Conservation (phyloP, 2,113 vertebrate genomes). For the Ivindomyrus marchei region DNA sequence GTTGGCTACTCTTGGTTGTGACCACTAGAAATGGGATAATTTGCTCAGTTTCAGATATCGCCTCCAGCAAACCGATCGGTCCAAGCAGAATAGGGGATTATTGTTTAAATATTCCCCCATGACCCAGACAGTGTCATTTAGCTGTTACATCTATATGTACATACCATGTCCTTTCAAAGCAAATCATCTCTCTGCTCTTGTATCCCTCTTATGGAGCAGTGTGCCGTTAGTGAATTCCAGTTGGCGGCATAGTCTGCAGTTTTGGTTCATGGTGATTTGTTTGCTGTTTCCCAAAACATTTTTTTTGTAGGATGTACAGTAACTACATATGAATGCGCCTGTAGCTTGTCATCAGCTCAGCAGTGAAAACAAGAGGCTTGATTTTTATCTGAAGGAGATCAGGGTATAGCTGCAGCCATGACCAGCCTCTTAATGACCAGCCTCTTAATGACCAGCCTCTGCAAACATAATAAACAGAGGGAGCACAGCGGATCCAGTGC, state of each 20-base stretch:
- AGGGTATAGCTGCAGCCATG: neutral
- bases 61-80: neutral
- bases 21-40: neutral
- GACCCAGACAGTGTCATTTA: neutral
- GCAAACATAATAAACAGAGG: conserved; percentile 43
- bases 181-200: neutral
- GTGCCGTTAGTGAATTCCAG: neutral
- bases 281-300: neutral
- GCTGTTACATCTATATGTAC: neutral
- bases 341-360: conserved; percentile 27
- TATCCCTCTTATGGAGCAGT: neutral
- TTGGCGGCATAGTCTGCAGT: neutral
- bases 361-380: neutral
- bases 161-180: neutral
- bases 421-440: conserved; percentile 41
- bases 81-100: neutral
- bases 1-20: neutral
- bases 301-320: neutral
- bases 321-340: neutral
- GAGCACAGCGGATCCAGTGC: neutral
- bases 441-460: conserved; percentile 46
- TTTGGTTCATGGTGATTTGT: neutral
- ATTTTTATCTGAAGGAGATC: neutral
- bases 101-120: neutral
- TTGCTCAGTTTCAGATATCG: neutral